phyloP scores from a whole-genome alignment of 1,140 invertebrate species.

The Riptortus pedestris region DNA sequence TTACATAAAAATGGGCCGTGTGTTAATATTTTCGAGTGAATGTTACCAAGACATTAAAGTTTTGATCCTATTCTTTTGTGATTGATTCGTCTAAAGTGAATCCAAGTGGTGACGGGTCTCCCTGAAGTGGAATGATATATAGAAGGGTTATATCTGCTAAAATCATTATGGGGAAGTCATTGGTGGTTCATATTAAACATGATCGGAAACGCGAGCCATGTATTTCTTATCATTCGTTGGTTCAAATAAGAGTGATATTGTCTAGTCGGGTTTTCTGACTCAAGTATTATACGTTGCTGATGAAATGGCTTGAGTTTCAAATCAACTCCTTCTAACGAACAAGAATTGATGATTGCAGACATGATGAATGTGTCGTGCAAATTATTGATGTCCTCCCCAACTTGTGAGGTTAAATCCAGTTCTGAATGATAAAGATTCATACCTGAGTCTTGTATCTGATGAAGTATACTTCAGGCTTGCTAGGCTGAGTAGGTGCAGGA shows the following conservation, averaged over 20 bases:
- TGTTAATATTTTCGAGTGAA: no score
- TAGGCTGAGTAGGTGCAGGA: constrained; percentile 64
- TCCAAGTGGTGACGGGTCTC: no score
- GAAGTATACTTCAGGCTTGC: constrained; percentile 79
- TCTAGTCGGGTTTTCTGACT: not conserved
- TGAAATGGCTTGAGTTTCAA: not conserved
- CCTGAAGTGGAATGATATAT: no score
- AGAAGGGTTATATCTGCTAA: no score
- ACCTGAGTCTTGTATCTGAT: constrained; percentile 78
- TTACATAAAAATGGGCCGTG: no score
- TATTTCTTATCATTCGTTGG: no score
- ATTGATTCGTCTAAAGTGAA: no score
- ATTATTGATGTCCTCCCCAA: not conserved
- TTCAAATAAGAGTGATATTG: not conserved
- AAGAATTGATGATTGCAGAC: not conserved
- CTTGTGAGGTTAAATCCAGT: not conserved
- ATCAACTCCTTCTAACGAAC: not conserved
- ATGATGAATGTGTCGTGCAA: not conserved
- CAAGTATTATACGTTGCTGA: not conserved
- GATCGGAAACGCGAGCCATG: no score
- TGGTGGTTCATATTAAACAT: no score
- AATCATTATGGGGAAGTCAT: no score
- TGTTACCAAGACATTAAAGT: no score
- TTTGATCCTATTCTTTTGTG: no score
- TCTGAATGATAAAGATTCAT: constrained; percentile 13